phyloP scores from a whole-genome alignment of 2,888 invertebrate genomes.

The Cancer borealis region DNA sequence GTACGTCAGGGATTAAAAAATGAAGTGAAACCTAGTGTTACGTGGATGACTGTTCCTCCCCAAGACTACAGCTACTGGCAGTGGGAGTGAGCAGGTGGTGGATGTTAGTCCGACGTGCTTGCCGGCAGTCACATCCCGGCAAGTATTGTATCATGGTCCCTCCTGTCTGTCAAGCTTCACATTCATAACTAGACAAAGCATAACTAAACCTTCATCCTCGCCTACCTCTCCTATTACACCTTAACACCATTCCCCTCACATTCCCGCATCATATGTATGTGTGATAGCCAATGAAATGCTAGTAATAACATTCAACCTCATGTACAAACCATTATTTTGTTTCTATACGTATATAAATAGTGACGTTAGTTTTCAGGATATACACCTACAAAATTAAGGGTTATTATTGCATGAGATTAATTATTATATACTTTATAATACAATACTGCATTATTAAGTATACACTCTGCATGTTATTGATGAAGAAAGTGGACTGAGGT shows the following conservation, averaged over 20 bases:
- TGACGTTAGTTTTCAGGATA: too few species aligned
- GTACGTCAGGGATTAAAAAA: not conserved
- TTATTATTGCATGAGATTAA: too few species aligned
- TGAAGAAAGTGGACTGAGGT: too few species aligned
- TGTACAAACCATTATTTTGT: too few species aligned
- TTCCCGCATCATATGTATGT: not conserved
- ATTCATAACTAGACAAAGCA: slow-evolving; percentile 9
- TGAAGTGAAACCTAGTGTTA: not conserved
- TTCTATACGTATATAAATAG: too few species aligned
- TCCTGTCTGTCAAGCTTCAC: not conserved
- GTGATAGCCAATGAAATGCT: not conserved
- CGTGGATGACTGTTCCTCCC: not conserved
- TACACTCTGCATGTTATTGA: too few species aligned
- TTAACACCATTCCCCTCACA: not conserved
- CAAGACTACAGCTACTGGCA: slow-evolving; percentile 15
- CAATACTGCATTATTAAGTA: too few species aligned
- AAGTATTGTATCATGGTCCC: not conserved
- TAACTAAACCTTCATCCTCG: not conserved
- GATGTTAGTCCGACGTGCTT: not conserved
- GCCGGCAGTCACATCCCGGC: not conserved
- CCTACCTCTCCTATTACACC: not conserved
- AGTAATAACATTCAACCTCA: too few species aligned
- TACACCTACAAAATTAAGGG: too few species aligned
- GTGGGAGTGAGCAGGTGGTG: slow-evolving; percentile 15
- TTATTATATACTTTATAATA: too few species aligned